phyloP scores from a whole-genome alignment of 2,113 vertebrate genomes.

The Apodemus sylvaticus region DNA sequence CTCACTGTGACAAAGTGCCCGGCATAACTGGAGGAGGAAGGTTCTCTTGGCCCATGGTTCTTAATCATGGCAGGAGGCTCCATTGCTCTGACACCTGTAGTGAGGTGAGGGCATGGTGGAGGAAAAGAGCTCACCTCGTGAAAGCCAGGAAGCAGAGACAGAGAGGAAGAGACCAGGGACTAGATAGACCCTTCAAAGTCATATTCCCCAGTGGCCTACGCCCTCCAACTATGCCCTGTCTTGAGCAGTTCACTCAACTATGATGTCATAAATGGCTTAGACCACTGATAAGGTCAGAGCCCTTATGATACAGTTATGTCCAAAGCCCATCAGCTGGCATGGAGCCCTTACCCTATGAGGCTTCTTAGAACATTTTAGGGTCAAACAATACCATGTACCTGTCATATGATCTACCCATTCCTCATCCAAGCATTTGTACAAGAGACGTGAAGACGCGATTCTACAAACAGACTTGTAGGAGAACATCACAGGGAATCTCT shows the following conservation, averaged over 20 bases:
- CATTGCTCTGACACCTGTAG: background rate
- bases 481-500: background rate
- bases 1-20: background rate
- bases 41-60: background rate
- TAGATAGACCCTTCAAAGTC: background rate
- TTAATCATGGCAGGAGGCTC: background rate
- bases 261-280: background rate
- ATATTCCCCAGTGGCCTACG: background rate
- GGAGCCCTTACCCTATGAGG: background rate
- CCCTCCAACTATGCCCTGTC: background rate
- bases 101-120: background rate
- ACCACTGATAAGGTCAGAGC: background rate
- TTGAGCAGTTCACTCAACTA: background rate
- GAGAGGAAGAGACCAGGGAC: background rate
- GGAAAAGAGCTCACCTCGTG: background rate
- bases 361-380: background rate
- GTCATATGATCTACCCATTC: background rate
- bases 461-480: background rate
- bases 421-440: background rate
- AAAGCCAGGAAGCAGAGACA: background rate
- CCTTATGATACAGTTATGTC: background rate
- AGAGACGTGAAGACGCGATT: background rate
- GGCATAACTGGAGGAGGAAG: background rate
- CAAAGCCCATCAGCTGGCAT: background rate
- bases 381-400: background rate